phyloP scores from a whole-genome alignment of 2,797 vertebrate species.

The Corythornis leucogaster region DNA sequence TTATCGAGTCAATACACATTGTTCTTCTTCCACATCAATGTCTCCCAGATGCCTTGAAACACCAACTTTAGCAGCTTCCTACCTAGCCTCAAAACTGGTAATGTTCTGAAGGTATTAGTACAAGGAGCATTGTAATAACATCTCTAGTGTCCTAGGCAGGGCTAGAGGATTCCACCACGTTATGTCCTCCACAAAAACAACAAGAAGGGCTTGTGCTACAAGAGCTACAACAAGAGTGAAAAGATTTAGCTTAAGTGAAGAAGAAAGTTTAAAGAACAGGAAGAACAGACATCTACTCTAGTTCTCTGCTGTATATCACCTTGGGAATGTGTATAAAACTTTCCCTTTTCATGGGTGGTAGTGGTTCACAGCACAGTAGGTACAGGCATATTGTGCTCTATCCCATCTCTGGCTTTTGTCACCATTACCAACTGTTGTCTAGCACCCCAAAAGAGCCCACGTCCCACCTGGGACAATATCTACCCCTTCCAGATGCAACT shows the following conservation, averaged over 20 bases:
- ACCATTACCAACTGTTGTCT: background rate
- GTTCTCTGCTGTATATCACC: background rate
- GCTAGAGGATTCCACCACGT: background rate
- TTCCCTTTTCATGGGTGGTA: background rate
- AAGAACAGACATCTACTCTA: background rate
- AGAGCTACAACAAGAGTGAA: background rate
- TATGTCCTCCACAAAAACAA: background rate
- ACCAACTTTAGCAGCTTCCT: background rate
- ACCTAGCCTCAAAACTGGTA: background rate
- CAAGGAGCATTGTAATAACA: background rate
- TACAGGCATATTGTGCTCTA: background rate
- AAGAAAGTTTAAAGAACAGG: background rate
- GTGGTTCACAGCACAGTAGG: background rate
- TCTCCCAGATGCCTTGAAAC: slow-evolving; percentile 26
- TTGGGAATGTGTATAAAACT: background rate
- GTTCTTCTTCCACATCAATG: background rate
- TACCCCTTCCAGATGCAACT: background rate
- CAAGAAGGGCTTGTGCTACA: background rate
- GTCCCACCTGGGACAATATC: background rate
- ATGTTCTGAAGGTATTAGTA: background rate
- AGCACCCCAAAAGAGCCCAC: background rate
- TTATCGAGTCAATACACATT: slow-evolving; percentile 6
- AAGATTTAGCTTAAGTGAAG: background rate
- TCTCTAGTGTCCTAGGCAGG: background rate
- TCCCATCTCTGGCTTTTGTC: background rate